These are phyloP conservation scores for Anas flavirostris DNA, from an alignment of 2,797 vertebrate genomes.

Conservation along the genomic window DNA sequence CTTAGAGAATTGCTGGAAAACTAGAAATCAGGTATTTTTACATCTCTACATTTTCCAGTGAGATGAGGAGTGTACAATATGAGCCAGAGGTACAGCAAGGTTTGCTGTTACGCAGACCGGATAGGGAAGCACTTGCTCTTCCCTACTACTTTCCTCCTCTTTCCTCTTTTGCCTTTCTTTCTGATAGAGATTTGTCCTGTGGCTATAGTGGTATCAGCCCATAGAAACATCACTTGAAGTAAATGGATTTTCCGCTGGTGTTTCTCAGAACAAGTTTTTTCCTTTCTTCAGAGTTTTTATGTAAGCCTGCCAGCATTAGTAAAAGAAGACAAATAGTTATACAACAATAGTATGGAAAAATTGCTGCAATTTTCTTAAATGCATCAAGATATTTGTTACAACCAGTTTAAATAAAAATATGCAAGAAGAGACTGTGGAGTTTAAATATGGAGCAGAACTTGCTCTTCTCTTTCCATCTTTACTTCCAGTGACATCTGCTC, in stretches of 20 bases:
- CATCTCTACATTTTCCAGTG: background rate
- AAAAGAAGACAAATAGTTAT: background rate
- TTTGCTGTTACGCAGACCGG: background rate
- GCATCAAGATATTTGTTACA: background rate
- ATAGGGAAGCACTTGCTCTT: background rate
- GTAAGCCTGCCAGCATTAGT: background rate
- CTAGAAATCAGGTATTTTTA: background rate
- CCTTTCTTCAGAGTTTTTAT: background rate
- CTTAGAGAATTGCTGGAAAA: background rate
- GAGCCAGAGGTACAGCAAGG: background rate
- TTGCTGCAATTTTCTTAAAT: conserved; percentile 1
- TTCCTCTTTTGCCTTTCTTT: background rate
- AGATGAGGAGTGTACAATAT: background rate
- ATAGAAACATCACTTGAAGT: background rate
- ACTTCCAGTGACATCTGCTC: background rate
- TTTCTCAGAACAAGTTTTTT: background rate
- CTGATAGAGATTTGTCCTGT: background rate
- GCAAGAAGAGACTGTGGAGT: background rate
- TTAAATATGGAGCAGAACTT: background rate
- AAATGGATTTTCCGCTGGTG: background rate
- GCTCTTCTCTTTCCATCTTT: background rate
- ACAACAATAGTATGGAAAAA: background rate
- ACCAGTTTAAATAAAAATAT: background rate
- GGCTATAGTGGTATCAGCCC: background rate
- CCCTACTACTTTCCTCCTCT: background rate